Evolutionary conservation across 2,797 vertebrate genomes (phyloP).

Genomic region (Todus mexicanus): DNA sequence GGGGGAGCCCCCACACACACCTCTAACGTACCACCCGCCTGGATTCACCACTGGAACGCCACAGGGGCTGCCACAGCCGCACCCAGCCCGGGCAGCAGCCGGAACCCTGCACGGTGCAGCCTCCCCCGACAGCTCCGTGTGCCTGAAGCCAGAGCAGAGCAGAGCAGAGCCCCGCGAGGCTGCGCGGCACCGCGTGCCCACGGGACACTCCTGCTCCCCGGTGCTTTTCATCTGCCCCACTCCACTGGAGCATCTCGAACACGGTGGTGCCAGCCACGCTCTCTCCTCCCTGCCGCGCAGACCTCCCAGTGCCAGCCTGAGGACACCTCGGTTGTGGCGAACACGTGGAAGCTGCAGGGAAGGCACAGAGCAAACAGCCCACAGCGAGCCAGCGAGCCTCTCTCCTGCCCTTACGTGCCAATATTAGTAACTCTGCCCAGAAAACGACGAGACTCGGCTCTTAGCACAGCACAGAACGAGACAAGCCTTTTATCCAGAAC

Average conservation of each 20-base stretch:
- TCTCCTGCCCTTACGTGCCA: neutral
- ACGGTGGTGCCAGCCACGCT: neutral
- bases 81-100: neutral
- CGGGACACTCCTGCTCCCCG: fast-evolving
- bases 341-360: neutral
- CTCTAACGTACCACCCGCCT: fast-evolving
- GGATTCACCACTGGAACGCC: fast-evolving
- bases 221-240: fast-evolving
- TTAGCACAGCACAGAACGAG: neutral
- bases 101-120: fast-evolving
- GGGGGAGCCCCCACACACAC: neutral
- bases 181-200: fast-evolving
- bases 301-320: fast-evolving
- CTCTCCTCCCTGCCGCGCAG: fast-evolving
- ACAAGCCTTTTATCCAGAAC: neutral
- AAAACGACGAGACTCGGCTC: neutral
- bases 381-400: neutral
- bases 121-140: fast-evolving
- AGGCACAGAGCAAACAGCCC: neutral
- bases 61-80: fast-evolving
- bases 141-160: fast-evolving
- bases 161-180: neutral
- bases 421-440: neutral
- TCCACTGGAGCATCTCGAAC: fast-evolving
- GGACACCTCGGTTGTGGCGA: neutral